Conservation (phyloP, 1,140 invertebrate genomes). For the Procambarus virginalis region DNA sequence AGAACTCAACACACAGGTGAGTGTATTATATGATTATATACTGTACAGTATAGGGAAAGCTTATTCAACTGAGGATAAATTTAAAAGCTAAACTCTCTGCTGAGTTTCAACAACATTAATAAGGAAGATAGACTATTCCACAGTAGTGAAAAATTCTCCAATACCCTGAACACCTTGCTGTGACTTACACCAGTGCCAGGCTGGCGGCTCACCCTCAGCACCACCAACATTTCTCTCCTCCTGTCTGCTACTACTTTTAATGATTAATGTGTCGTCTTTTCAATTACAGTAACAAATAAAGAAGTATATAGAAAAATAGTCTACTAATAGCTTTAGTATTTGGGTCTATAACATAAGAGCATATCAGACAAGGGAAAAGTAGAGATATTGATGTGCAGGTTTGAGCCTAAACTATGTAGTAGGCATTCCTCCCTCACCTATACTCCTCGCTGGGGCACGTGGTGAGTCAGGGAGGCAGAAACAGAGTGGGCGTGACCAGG, state of each 20-base stretch:
- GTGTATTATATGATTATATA: neutral
- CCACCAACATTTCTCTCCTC: conserved; percentile 25
- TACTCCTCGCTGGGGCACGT: conserved; percentile 54
- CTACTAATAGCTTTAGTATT: neutral
- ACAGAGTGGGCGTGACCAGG: conserved; percentile 30
- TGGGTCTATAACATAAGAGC: neutral
- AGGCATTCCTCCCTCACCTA: conserved; percentile 54
- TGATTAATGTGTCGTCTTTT: neutral
- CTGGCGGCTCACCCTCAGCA: neutral
- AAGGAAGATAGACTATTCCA: conserved; percentile 19
- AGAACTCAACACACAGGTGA: neutral
- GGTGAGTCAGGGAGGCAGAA: conserved; percentile 14
- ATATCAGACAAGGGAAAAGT: neutral
- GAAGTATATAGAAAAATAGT: neutral
- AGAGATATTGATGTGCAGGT: conserved; percentile 22
- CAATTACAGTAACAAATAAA: neutral
- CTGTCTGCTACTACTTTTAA: neutral
- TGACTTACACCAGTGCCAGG: conserved; percentile 22
- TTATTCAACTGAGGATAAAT: neutral
- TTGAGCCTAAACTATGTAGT: neutral
- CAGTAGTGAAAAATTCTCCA: conserved; percentile 17
- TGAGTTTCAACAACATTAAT: neutral
- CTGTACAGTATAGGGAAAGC: neutral
- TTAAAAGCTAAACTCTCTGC: neutral
- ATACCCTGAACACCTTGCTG: conserved; percentile 15